phyloP scores from a whole-genome alignment of 2,797 vertebrate species.

The Rachycentron canadum region DNA sequence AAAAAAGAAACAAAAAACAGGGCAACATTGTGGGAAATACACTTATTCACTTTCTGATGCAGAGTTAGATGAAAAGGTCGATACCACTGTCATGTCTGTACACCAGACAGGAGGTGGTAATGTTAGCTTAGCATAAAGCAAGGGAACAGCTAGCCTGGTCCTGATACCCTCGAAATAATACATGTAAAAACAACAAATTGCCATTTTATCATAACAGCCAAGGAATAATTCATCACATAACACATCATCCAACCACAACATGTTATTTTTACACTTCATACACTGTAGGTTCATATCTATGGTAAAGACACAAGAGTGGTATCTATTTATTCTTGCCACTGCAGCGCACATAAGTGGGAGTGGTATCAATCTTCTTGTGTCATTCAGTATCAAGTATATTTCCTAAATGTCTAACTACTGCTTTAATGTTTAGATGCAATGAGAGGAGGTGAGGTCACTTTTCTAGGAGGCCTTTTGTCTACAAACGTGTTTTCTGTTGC shows the following conservation, averaged over 20 bases:
- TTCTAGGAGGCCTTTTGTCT: background rate
- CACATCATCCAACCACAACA: background rate
- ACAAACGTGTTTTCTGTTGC: background rate
- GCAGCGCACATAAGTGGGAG: too few relatives aligned
- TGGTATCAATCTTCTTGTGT: background rate
- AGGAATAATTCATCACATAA: background rate
- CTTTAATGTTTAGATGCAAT: background rate
- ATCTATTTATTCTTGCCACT: too few relatives aligned
- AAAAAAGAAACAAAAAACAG: too few relatives aligned
- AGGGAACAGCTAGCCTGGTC: too few relatives aligned
- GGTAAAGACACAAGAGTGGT: too few relatives aligned
- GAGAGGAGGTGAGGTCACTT: background rate
- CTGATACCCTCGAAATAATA: too few relatives aligned
- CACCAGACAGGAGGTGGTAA: background rate
- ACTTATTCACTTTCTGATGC: background rate
- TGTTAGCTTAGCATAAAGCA: background rate
- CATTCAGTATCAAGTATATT: background rate
- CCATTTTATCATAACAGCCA: background rate
- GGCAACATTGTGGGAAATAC: background rate
- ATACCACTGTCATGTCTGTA: background rate
- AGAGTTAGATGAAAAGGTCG: background rate
- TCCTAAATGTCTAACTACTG: background rate
- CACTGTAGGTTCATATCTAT: background rate
- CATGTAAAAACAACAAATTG: background rate
- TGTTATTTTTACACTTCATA: background rate